Evolutionary conservation across 2,888 invertebrate genomes (phyloP).

Genomic region (Lasioglossum calceatum): DNA sequence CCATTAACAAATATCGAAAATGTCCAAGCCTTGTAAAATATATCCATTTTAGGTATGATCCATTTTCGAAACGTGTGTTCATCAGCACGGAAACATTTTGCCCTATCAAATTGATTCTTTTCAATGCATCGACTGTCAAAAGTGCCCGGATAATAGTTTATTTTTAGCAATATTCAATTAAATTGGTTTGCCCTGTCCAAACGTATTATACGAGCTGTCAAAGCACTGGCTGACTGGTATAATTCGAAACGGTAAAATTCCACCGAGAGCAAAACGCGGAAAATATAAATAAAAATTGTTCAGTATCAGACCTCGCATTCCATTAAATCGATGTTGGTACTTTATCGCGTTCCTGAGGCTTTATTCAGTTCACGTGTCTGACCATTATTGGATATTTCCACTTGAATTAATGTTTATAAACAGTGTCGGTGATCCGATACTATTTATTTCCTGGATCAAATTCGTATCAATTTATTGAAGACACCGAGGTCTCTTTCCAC

Average conservation of each 20-base stretch:
- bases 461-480: background rate
- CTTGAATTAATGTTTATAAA: background rate
- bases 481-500: background rate
- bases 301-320: background rate
- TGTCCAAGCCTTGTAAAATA: background rate
- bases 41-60: background rate
- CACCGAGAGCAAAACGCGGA: background rate
- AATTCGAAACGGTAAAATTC: background rate
- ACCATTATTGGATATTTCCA: constrained; percentile 11
- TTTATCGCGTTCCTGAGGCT: background rate
- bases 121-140: background rate
- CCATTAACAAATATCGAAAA: background rate
- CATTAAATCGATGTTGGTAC: background rate
- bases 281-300: background rate
- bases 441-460: background rate
- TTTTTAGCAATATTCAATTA: background rate
- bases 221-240: background rate
- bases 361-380: background rate
- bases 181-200: background rate
- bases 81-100: background rate
- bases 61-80: background rate
- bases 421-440: background rate
- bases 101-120: background rate
- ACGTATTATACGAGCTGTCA: background rate
- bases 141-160: background rate